Evolutionary conservation across 2,113 vertebrate species (phyloP), one percentile per base, ranked within the genome.

Genomic region (Monopterus albus): DNA sequence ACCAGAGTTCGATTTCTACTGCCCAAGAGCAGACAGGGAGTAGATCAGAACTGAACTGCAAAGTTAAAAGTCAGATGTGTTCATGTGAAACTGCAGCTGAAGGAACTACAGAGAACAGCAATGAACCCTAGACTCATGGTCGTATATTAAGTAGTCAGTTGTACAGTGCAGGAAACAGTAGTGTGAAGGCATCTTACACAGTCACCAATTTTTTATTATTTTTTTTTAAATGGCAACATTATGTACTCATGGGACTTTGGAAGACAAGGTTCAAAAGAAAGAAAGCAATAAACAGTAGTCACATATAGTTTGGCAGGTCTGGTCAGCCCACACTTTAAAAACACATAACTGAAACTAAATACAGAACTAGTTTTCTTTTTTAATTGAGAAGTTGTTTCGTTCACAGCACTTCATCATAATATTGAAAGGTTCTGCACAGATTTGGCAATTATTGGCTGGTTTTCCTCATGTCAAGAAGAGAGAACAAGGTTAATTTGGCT

Each of bases 271-370:
- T 65, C 5, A 57, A 55, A 15, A 59, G 26, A 23, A 51, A 60
- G 33, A n/a, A n/a, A n/a, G 49, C 29, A 60, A 36, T n/a, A 42
- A 46, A 51, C 50, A 86, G 85, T 87, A 88, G 81, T 86, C 25
- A n/a, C 1, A 1, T 70, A 47, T 58, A 76, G 47, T 81, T 64
- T 25, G 20, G 71, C 14, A 5, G 38, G 28, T 39, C 18, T 0
- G 7, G 36, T 28, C 39, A 0, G 38, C 21, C 25, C 6, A 40
- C 11, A 47, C 21, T 42, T 42, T 26, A 28, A 42, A 35, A 1
- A 53, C 47, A 17, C 38, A 31, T 5, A 36, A 10, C 14, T 25
- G 29, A 26, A 61, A 17, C 43, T 9, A 51, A 47, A 21, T 6
- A 59, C 5, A 26, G 1, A 55, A 1, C 74, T 63, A 73, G 66